phyloP scores from a whole-genome alignment of 1,140 invertebrate species.

The Uloborus diversus region DNA sequence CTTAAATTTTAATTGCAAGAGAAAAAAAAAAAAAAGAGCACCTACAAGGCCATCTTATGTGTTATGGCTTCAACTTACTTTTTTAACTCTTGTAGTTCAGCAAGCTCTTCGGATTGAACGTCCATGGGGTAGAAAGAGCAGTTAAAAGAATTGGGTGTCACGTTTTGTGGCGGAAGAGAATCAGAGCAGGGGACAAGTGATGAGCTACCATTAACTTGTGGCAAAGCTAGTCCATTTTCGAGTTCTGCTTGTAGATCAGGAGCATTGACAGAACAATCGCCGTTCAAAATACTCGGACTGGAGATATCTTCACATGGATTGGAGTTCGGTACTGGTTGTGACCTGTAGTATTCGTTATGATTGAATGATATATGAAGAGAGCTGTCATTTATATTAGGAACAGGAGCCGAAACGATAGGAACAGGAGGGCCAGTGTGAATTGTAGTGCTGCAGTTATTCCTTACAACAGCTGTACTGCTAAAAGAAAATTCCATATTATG shows the following conservation, averaged over 20 bases:
- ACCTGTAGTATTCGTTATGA: slow-evolving; percentile 43
- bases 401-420: slow-evolving; percentile 9
- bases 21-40: too few species aligned
- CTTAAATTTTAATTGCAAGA: too few species aligned
- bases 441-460: slow-evolving; percentile 34
- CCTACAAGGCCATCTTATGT: too few species aligned
- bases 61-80: too few species aligned
- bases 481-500: slow-evolving; percentile 55
- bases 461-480: slow-evolving; percentile 43
- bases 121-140: slow-evolving; percentile 58
- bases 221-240: slow-evolving; percentile 44
- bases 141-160: slow-evolving; percentile 33
- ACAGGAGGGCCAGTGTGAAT: slow-evolving; percentile 14
- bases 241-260: slow-evolving; percentile 21
- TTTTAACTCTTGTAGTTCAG: slow-evolving; percentile 60
- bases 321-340: slow-evolving; percentile 8
- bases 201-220: slow-evolving; percentile 16
- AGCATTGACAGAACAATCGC: slow-evolving; percentile 37
- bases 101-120: slow-evolving; percentile 54
- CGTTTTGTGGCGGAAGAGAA: slow-evolving; percentile 34
- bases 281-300: slow-evolving; percentile 23
- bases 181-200: slow-evolving; percentile 36
- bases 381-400: slow-evolving; percentile 38
- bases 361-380: slow-evolving; percentile 31
- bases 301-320: slow-evolving; percentile 15